These are phyloP conservation scores for Drosophila mercatorum DNA, from an alignment of 2,888 invertebrate genomes.

Conservation along the genomic window DNA sequence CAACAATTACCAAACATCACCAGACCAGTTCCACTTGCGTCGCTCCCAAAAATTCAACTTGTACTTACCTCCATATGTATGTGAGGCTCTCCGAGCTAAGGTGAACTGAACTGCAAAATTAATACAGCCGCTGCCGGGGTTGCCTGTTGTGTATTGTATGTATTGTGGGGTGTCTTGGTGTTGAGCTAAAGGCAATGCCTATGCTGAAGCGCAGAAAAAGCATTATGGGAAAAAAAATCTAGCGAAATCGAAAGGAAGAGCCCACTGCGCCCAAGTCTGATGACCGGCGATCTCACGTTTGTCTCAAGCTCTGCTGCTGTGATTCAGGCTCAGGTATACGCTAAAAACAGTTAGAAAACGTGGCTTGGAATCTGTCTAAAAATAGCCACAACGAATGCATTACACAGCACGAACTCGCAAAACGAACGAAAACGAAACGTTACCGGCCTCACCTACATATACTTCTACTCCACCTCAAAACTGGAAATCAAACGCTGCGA, in stretches of 20 bases:
- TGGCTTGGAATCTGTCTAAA: conserved; percentile 83
- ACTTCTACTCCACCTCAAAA: conserved; percentile 44
- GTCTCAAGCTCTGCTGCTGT: conserved; percentile 54
- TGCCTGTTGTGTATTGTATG: background rate
- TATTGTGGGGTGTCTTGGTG: background rate
- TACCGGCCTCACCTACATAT: conserved; percentile 68
- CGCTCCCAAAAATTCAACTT: conserved; percentile 77
- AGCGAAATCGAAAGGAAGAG: conserved; percentile 84
- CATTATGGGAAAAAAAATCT: conserved; percentile 83
- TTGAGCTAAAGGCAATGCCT: conserved; percentile 26
- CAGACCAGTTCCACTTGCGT: conserved; percentile 81
- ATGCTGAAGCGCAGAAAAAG: conserved; percentile 46
- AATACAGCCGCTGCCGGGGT: conserved; percentile 16
- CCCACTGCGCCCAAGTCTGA: conserved; percentile 66
- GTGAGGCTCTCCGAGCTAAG: conserved; percentile 41
- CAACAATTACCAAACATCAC: conserved; percentile 28
- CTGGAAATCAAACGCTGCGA: conserved; percentile 41
- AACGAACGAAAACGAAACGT: conserved; percentile 58
- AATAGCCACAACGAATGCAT: conserved; percentile 79
- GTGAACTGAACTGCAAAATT: conserved; percentile 28
- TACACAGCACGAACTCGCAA: conserved; percentile 53
- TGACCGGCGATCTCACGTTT: conserved; percentile 75
- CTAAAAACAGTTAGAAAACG: conserved; percentile 83
- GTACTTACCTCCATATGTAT: conserved; percentile 33
- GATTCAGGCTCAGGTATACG: conserved; percentile 57